Evolutionary conservation across 2,888 invertebrate genomes (phyloP), one percentile per base, ranked within the genome.

Genomic region (Drosophila multiciliata): DNA sequence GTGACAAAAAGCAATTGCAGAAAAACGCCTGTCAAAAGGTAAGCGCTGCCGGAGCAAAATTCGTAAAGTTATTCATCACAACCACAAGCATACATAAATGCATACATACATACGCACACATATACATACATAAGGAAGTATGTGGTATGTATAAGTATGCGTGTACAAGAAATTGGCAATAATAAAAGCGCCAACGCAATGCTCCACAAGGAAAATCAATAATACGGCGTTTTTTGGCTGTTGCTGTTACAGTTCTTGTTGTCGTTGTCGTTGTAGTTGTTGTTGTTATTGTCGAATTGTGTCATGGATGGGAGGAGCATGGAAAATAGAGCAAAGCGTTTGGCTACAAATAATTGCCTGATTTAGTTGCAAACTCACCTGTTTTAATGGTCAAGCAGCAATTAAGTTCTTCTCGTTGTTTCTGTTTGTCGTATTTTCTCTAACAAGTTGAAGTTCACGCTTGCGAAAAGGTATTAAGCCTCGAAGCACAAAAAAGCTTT

Each of bases 1-100:
- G 83, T 81, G 88, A 85, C 86, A 78, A 69, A 86, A 85, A 77
- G 73, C 72, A 87, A 87, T 82, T 77, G 80, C 83, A 68, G 59
- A 75, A 59, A 75, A 71, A 62, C 54, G 69, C 57, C 66, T 49
- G 52, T 60, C 58, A 65, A 82, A 80, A 81, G 75, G 78, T 77
- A 71, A 80, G 32, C 45, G 61, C 48, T 63, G 52, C 35, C 38
- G 65, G 57, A 86, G 67, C 66, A 72, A 65, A 67, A 69, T 71
- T 82, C 55, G 52, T 26, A 61, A 53, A 65, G 73, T 71, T 55
- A 52, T 55, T 50, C 67, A 67, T 53, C 49, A 50, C 66, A 54
- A 42, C 42, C 40, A 50, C 53, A 54, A 45, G 36, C 53, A 65
- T 20, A 42, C 12, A 6, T 58, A 45, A 23, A 23, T 45, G 45